phyloP scores from a whole-genome alignment of 2,888 invertebrate genomes.

The Cosmopolites sordidus region DNA sequence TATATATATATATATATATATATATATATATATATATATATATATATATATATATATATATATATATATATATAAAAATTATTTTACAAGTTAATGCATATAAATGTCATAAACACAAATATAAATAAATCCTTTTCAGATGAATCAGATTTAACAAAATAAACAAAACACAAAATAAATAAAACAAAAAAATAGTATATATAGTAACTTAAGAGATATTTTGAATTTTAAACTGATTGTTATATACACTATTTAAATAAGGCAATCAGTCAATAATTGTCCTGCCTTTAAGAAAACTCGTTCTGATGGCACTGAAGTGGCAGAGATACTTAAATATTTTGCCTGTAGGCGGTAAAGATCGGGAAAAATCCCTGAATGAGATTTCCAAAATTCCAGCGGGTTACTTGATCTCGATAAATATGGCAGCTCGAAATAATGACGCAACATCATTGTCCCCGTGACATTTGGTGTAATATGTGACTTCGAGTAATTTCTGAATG shows the following conservation, averaged over 20 bases:
- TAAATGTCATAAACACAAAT: background rate
- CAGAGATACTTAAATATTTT: constrained; percentile 7
- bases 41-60: no score
- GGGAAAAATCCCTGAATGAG: background rate
- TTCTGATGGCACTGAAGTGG: constrained; percentile 15
- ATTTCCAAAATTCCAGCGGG: constrained; percentile 5
- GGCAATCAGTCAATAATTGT: background rate
- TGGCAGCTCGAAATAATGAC: constrained; percentile 18
- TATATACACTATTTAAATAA: background rate
- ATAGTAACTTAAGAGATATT: background rate
- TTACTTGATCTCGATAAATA: background rate
- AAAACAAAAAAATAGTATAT: no score
- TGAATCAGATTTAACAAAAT: no score
- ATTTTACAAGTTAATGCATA: background rate
- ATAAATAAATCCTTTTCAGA: background rate
- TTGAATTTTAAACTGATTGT: background rate
- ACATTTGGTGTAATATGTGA: background rate
- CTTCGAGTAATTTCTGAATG: no score
- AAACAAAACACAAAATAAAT: no score
- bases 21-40: no score
- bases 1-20: no score
- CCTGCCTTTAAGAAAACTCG: background rate
- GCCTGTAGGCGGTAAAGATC: background rate
- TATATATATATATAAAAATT: no score
- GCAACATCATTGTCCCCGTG: background rate